Base-by-base conservation (phyloP, 2,113 vertebrate species). In the Heteronetta atricapilla region DNA sequence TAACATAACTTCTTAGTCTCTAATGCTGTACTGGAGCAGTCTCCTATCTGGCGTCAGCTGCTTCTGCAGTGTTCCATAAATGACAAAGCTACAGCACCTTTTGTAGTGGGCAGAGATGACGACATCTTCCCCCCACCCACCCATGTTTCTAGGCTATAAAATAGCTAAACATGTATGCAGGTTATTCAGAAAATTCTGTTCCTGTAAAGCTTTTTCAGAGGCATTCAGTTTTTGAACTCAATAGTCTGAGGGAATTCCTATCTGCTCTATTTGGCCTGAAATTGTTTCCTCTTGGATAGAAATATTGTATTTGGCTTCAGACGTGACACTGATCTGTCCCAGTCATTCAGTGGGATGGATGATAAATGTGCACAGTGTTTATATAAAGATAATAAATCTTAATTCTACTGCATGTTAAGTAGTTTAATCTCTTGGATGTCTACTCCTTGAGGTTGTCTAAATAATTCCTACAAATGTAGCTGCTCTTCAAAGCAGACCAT, bases 401-500 rank as follows among this genome's bases (percentile, higher is more conserved):
- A 68, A 79, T 84, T 93, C 91, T 93, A 72, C 76, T 82, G 42
- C 0, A 1, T 86, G 64, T 86, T 91, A 74, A 67, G 21, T 69
- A 87, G 66, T 90, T 88, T 88, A 88, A 91, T 93, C 94, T 96
- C 90, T 91, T 91, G 87, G 80, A 50, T 88, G 13, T 89, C 40
- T 91, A 0, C 8, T 86, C 73, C 96, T 93, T 83, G 88, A 94
- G 74, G 78, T 88, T 83, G 56, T 91, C 88, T 92, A 1, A 85
- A 16, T 91, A 95, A 89, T 93, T 95, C 52, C 72, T 94, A 42
- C 83, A 83, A 83, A 73, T 42, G 84, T 88, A 82, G 74, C 91
- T 87, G 82, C 82, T 95, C 90, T 95, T 86, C 90, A 86, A 96
- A 88, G 93, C 83, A 91, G 83, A 68, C 62, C 82, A 62, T 91